Percentiles rank a stretch among this genome's conserved stretches.
phyloP scores from a whole-genome alignment of 2,888 invertebrate species.

The Arenicola marina region DNA sequence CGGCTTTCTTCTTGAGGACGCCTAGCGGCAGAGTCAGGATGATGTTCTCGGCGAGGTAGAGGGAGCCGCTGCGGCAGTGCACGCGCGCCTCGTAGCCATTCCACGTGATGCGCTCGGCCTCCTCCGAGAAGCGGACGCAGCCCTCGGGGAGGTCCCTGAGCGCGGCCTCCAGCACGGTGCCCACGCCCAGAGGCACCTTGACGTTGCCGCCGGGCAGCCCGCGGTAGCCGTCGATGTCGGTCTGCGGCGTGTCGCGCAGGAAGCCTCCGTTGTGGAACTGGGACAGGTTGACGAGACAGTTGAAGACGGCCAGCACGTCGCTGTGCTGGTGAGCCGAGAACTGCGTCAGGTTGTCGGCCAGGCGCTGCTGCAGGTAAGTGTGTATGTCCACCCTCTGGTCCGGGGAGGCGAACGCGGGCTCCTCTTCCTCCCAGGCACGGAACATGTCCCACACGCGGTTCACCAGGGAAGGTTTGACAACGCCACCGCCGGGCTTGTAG shows the following conservation, averaged over 20 bases:
- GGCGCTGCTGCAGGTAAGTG: background rate
- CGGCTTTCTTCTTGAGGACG: background rate
- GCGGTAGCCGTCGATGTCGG: background rate
- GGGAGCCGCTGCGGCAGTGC: background rate
- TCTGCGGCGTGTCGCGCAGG: background rate
- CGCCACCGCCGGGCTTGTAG: slow-evolving; percentile 35
- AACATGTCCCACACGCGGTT: slow-evolving; percentile 17
- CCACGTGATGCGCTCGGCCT: background rate
- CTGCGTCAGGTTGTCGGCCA: background rate
- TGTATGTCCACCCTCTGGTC: background rate
- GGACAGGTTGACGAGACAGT: slow-evolving; percentile 7
- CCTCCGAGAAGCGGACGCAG: background rate
- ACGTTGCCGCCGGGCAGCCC: slow-evolving; percentile 12
- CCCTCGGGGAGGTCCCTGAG: background rate
- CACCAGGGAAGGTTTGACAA: slow-evolving; percentile 29
- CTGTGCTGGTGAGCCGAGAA: background rate
- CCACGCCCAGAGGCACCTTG: slow-evolving; percentile 11
- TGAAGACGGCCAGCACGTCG: slow-evolving; percentile 5
- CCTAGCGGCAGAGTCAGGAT: slow-evolving; percentile 14
- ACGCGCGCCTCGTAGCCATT: background rate
- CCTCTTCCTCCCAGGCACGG: slow-evolving; percentile 5
- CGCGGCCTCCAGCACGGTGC: background rate
- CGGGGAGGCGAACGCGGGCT: background rate
- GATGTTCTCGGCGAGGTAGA: slow-evolving; percentile 4
- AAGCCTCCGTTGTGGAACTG: slow-evolving; percentile 7